Percentiles rank a stretch among this genome's conserved stretches.
Conservation (phyloP, 2,113 vertebrate genomes). For the Pan paniscus region DNA sequence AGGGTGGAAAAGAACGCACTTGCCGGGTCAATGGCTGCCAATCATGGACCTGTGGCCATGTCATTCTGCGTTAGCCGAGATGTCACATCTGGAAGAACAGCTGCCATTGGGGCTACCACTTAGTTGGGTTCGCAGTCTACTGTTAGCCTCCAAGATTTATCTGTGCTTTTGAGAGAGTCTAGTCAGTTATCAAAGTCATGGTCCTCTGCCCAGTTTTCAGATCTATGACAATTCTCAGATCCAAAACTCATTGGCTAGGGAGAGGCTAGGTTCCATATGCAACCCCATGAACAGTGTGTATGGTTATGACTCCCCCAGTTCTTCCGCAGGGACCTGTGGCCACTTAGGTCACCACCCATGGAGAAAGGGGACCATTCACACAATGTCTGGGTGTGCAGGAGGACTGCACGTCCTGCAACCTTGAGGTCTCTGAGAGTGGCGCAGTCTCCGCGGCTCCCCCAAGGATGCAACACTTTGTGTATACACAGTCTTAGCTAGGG, state of each 20-base stretch:
- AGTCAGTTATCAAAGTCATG: too few species aligned
- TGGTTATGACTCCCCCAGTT: rapidly evolving
- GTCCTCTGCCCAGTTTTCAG: not conserved
- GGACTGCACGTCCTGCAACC: too few species aligned
- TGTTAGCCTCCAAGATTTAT: too few species aligned
- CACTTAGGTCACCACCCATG: rapidly evolving
- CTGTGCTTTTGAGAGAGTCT: not conserved
- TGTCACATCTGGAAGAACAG: not conserved
- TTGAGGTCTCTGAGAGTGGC: not conserved
- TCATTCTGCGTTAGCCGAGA: not conserved
- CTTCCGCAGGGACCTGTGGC: too few species aligned
- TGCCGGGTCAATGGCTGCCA: too few species aligned
- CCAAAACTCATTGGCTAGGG: not conserved
- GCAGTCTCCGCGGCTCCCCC: not conserved
- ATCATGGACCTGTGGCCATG: not conserved
- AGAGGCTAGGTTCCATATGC: not conserved
- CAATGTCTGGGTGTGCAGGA: too few species aligned
- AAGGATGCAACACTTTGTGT: not conserved
- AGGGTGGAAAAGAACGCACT: not conserved
- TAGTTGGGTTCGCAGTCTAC: too few species aligned
- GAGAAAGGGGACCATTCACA: not conserved
- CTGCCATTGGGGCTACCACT: not conserved
- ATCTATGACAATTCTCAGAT: not conserved
- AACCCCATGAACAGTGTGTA: not conserved
- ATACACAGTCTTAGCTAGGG: rapidly evolving